A percentile compares a stretch with the other conserved stretches of the same genome.
Evolutionary conservation across 2,113 vertebrate genomes (phyloP).

Genomic region (Lagopus muta): DNA sequence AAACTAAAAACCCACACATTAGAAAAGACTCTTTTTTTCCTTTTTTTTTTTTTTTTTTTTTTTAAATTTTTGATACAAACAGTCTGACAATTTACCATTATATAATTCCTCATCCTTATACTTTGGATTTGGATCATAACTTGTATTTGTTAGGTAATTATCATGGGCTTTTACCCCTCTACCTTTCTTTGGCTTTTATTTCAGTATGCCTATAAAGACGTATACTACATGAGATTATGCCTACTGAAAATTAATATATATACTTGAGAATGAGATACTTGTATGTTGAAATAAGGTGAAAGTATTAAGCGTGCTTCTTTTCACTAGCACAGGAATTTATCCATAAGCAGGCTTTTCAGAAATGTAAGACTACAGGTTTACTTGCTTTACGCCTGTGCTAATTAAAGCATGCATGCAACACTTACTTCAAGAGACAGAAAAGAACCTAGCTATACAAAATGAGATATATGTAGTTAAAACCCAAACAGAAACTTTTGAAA

Average conservation of each 20-base stretch:
- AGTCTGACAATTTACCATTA: not conserved
- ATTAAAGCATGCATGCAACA: not conserved
- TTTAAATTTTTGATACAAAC: not conserved
- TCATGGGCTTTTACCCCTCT: not conserved
- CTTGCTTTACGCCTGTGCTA: not conserved
- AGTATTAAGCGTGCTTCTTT: not conserved
- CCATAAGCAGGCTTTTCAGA: not conserved
- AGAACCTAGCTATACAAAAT: not conserved
- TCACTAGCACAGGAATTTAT: not conserved
- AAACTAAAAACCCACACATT: not conserved
- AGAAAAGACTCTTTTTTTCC: not conserved
- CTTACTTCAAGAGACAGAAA: not conserved
- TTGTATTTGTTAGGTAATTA: not conserved
- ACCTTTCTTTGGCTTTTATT: not conserved
- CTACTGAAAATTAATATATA: not conserved
- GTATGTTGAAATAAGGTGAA: not conserved
- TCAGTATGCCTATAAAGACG: not conserved
- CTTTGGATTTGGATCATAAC: not conserved
- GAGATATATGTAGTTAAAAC: not conserved
- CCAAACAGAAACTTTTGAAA: not conserved
- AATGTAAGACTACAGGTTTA: not conserved
- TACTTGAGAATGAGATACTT: not conserved
- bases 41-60: not conserved
- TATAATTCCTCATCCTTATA: not conserved
- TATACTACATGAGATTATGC: not conserved